Conservation (phyloP, 2,888 invertebrate species). For the Ypsolopha sequella region DNA sequence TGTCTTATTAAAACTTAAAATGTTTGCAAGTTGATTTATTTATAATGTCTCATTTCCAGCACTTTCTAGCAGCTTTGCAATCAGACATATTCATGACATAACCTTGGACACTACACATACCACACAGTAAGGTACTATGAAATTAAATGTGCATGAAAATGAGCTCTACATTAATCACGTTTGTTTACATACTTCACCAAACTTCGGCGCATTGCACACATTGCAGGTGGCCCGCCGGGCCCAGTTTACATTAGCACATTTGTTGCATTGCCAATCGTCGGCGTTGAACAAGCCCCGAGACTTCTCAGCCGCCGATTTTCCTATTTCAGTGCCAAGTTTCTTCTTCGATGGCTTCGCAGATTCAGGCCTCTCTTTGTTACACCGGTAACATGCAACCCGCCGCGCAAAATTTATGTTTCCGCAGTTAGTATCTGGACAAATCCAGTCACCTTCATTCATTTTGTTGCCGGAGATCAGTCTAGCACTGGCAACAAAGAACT, state of each 20-base stretch:
- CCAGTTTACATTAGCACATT: conserved; percentile 99
- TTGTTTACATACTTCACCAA: conserved; percentile 83
- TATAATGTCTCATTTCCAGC: too few relatives aligned
- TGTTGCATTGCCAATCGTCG: conserved; percentile 99
- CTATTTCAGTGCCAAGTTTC: conserved; percentile 95
- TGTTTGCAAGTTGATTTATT: too few relatives aligned
- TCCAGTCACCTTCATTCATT: conserved; percentile 75
- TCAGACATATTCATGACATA: background rate
- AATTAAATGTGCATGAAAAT: background rate
- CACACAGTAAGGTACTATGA: background rate
- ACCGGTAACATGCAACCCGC: conserved; percentile 90
- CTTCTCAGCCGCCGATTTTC: conserved; percentile 98
- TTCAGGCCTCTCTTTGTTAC: conserved; percentile 78
- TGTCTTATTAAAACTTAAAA: too few relatives aligned
- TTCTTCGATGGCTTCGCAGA: conserved; percentile 69
- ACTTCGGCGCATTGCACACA: conserved; percentile 98
- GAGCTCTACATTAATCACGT: too few relatives aligned
- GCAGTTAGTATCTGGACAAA: conserved; percentile 78
- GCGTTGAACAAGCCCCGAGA: conserved; percentile 96
- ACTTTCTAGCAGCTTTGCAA: too few relatives aligned
- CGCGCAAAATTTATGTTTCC: conserved; percentile 96
- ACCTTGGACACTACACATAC: background rate
- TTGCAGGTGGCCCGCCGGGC: conserved; percentile 96
- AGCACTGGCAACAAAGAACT: too few relatives aligned
- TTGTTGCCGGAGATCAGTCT: conserved; percentile 22